These are phyloP conservation scores for Petaurus breviceps DNA, from an alignment of 2,113 vertebrate genomes.

Conservation along the genomic window DNA sequence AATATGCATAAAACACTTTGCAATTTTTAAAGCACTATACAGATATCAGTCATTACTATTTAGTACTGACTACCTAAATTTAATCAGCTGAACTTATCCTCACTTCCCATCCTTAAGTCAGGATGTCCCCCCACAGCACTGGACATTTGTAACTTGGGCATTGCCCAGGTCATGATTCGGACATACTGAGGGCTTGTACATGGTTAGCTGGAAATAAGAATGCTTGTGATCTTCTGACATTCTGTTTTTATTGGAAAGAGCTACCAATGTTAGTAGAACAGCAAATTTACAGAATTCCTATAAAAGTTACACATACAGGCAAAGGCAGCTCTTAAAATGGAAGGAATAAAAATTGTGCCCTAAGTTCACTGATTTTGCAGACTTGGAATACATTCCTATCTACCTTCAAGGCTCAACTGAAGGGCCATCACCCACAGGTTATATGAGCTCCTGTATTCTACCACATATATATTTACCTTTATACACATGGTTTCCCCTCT, in stretches of 20 bases:
- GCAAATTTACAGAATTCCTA: neutral
- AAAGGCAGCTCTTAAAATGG: neutral
- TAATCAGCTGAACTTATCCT: neutral
- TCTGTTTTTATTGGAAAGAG: conserved; percentile 13
- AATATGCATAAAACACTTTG: neutral
- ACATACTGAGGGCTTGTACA: neutral
- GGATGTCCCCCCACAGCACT: neutral
- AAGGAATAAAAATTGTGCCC: neutral
- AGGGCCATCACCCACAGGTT: neutral
- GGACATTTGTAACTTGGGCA: neutral
- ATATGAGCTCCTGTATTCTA: neutral
- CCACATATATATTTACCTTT: neutral
- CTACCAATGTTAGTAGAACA: neutral
- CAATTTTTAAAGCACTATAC: neutral
- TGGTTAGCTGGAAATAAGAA: neutral
- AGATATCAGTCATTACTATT: neutral
- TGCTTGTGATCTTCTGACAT: neutral
- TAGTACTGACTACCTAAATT: neutral
- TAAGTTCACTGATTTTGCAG: neutral
- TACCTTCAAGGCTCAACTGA: neutral
- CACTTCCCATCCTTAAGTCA: neutral
- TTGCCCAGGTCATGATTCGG: neutral
- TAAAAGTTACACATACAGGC: neutral
- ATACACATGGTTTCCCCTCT: neutral
- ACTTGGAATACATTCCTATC: neutral